Evolutionary conservation across 2,797 vertebrate species (phyloP), one percentile per base, ranked within the genome.

Genomic region (Coregonus sp.): DNA sequence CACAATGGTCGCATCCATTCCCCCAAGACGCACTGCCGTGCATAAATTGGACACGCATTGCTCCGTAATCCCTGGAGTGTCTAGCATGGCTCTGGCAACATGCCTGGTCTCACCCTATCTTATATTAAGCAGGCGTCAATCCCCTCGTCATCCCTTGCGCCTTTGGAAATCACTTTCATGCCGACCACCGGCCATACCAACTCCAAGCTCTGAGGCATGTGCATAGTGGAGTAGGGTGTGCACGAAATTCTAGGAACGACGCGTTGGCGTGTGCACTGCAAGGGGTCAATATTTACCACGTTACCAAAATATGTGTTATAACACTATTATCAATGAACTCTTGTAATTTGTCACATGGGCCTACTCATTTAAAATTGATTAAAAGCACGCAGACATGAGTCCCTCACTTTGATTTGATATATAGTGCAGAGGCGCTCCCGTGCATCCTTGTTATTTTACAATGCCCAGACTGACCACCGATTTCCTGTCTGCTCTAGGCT

Each of bases 31-130:
- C 82, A 82, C 82, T 81, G 81, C 80, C 86, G 82, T 85, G 85
- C 84, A 87, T 86, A 86, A 84, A 84, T 88, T 89, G 83, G 86
- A 90, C 87, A 90, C 85, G 89, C 89, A 90, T 90, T 85, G 86
- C 88, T 90, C 82, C 71, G 82, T 87, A 88, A 86, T 90, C 88
- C 88, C 89, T 76, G 70, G 86, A 84, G 85, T 84, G 85, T 86
- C 89, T 88, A 33, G 82, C 78, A 80, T 83, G 82, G 82, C 83
- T 80, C 85, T 85, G 86, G 86, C 83, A 83, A 85, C 81, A 76
- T 81, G 83, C 89, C 84, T 84, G 83, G 85, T 79, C 84, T 85
- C 85, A 85, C 81, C 84, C 76, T 89, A 87, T 89, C 88, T 85
- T 86, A 85, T 87, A 88, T 86, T 88, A 89, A 86, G 86, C 87